Percentiles rank a stretch among this genome's conserved stretches.
phyloP scores from a whole-genome alignment of 2,888 invertebrate species.

The Rhagonycha fulva region DNA sequence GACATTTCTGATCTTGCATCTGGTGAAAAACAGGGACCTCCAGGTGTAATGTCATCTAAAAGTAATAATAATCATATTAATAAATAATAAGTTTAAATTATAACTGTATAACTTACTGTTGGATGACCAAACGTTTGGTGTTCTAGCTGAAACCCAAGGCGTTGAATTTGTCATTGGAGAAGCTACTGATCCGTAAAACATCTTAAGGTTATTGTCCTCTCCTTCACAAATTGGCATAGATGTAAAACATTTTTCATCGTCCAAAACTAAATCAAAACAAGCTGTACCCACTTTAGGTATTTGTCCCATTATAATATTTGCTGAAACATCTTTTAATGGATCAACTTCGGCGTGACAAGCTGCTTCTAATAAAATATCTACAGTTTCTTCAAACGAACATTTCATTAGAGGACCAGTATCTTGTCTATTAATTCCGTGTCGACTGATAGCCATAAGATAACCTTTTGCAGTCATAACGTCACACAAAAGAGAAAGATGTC shows the following conservation, averaged over 20 bases:
- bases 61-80: slow-evolving; percentile 49
- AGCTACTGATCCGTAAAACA: slow-evolving; percentile 76
- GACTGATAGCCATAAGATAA: slow-evolving; percentile 99
- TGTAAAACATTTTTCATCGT: slow-evolving; percentile 97
- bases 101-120: slow-evolving; percentile 60
- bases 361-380: slow-evolving; percentile 97
- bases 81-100: slow-evolving; percentile 25
- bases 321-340: slow-evolving; percentile 97
- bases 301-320: slow-evolving; percentile 99
- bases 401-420: slow-evolving; percentile 99
- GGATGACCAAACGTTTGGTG: slow-evolving; percentile 84
- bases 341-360: slow-evolving; percentile 98
- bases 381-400: slow-evolving; percentile 99
- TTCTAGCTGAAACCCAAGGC: slow-evolving; percentile 84
- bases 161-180: slow-evolving; percentile 94
- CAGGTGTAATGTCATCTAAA: slow-evolving; percentile 95
- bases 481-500: slow-evolving; percentile 97
- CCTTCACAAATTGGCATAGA: slow-evolving; percentile 95
- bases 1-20: slow-evolving; percentile 92
- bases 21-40: slow-evolving; percentile 97
- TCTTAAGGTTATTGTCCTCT: slow-evolving; percentile 76
- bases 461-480: slow-evolving; percentile 99
- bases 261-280: slow-evolving; percentile 94
- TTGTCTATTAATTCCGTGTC: slow-evolving; percentile 98
- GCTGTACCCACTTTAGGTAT: slow-evolving; percentile 96